These are phyloP conservation scores for Dynastes tityus DNA, from an alignment of 2,888 invertebrate genomes.

Conservation along the genomic window DNA sequence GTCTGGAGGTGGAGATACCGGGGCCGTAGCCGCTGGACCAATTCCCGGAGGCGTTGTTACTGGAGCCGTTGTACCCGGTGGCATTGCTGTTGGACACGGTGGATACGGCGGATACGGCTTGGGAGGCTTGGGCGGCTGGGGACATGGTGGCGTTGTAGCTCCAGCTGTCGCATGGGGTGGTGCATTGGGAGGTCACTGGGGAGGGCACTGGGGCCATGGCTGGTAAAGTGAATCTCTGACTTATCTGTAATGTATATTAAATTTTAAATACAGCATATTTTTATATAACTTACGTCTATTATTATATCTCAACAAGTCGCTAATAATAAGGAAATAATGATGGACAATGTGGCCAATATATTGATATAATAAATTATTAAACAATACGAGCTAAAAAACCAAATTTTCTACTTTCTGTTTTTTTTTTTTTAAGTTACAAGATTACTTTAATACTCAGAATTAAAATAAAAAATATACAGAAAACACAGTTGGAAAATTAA, in stretches of 20 bases:
- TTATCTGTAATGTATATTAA: constrained; percentile 28
- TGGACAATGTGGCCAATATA: constrained; percentile 20
- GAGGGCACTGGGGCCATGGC: constrained; percentile 45
- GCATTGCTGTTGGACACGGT: constrained; percentile 55
- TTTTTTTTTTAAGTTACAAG: background rate
- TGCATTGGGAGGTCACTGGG: constrained; percentile 39
- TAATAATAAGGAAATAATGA: constrained; percentile 2
- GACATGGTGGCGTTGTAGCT: constrained; percentile 39
- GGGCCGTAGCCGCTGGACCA: constrained; percentile 68
- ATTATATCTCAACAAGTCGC: background rate
- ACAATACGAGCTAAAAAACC: background rate
- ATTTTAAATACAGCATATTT: constrained; percentile 28
- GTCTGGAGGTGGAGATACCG: constrained; percentile 69
- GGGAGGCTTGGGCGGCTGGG: constrained; percentile 26
- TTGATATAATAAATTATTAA: background rate
- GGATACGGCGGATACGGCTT: constrained; percentile 39
- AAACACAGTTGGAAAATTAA: background rate
- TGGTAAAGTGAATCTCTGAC: constrained; percentile 13
- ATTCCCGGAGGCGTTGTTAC: constrained; percentile 64
- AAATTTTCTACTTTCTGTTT: background rate
- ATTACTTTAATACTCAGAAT: background rate
- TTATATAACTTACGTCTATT: constrained; percentile 22
- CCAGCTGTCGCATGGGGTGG: constrained; percentile 50
- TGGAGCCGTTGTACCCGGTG: constrained; percentile 64
- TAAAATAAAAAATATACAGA: background rate